phyloP scores from a whole-genome alignment of 2,113 vertebrate genomes.

The Cyanistes caeruleus region DNA sequence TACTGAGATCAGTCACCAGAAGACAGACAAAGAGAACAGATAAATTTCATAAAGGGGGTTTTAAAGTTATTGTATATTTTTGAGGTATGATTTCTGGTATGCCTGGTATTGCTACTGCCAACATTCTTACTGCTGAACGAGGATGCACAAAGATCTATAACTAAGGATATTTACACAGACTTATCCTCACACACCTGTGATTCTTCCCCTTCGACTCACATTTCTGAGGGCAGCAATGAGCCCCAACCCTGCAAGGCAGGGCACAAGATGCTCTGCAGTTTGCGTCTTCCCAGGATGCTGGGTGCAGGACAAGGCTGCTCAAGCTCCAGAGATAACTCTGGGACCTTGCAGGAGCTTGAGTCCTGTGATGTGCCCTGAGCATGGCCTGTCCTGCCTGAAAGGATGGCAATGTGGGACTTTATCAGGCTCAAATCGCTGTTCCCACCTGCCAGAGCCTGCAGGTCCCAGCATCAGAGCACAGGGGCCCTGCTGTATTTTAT shows the following conservation, averaged over 20 bases:
- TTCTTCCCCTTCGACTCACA: not conserved
- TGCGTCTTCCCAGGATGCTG: not conserved
- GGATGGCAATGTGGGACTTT: fast-evolving
- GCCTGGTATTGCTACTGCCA: not conserved
- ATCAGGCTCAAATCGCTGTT: not conserved
- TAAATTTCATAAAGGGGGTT: not conserved
- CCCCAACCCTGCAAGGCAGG: not conserved
- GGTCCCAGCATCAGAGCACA: fast-evolving
- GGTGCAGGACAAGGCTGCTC: not conserved
- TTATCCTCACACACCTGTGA: not conserved
- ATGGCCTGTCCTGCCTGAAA: not conserved
- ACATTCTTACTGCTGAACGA: not conserved
- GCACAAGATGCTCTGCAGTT: fast-evolving
- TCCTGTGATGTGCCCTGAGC: not conserved
- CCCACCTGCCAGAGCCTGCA: not conserved
- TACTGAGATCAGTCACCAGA: not conserved
- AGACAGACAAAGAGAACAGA: not conserved
- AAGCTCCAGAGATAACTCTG: not conserved
- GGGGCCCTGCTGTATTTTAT: not conserved
- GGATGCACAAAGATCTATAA: not conserved
- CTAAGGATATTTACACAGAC: not conserved
- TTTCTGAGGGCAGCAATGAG: not conserved
- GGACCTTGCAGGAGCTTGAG: not conserved
- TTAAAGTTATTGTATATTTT: not conserved
- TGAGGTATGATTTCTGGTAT: not conserved